Percentiles rank a stretch among this genome's conserved stretches.
phyloP scores from a whole-genome alignment of 2,797 vertebrate genomes.

The Odontamblyopus lacepedii region DNA sequence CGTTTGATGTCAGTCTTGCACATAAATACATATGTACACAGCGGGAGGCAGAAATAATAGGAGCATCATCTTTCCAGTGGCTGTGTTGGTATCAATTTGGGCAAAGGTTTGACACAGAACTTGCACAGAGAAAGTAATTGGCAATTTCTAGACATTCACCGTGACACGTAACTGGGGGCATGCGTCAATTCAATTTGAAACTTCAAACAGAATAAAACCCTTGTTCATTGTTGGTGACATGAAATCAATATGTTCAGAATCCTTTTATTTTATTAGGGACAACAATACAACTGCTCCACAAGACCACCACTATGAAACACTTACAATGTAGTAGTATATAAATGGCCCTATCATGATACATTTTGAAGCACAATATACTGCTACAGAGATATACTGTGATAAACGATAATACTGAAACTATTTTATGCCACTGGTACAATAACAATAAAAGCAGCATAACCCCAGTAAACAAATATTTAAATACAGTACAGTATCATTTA shows the following conservation, averaged over 20 bases:
- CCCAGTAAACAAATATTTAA: too few relatives aligned
- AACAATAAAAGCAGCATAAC: too few relatives aligned
- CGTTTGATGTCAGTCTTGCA: slow-evolving; percentile 8
- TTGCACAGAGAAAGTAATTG: slow-evolving; percentile 16
- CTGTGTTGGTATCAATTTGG: slow-evolving; percentile 22
- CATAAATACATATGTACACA: slow-evolving; percentile 12
- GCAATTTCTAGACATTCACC: slow-evolving; percentile 13
- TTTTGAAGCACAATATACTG: too few relatives aligned
- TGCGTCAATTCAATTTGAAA: slow-evolving; percentile 9
- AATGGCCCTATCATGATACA: too few relatives aligned
- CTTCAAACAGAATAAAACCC: slow-evolving; percentile 9
- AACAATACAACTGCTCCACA: background rate
- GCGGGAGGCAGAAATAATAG: slow-evolving; percentile 35
- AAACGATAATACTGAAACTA: too few relatives aligned
- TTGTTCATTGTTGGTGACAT: background rate
- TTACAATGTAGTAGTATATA: background rate
- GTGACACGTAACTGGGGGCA: slow-evolving; percentile 4
- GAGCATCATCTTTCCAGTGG: slow-evolving; percentile 17
- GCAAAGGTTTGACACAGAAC: slow-evolving; percentile 22
- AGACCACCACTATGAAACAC: slow-evolving; percentile 12
- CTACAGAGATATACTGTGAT: too few relatives aligned
- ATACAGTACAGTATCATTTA: too few relatives aligned
- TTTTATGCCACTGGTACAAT: too few relatives aligned
- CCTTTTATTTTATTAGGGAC: background rate
- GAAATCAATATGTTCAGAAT: background rate